Base-by-base conservation (phyloP, 2,113 vertebrate genomes). In the Paralichthys olivaceus region DNA sequence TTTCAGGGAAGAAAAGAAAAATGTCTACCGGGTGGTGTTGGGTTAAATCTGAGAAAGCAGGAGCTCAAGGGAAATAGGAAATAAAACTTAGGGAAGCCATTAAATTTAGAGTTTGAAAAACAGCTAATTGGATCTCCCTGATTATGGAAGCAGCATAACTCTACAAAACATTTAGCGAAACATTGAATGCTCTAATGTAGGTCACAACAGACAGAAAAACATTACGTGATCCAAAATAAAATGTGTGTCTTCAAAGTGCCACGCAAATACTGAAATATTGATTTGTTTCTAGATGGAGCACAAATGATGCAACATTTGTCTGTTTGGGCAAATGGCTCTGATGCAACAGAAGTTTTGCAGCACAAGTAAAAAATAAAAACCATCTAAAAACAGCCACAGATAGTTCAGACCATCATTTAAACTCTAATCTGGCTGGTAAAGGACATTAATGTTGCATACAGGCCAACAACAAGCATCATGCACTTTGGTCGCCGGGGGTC, bases 81-180 rank as follows among this genome's bases (percentile, higher is more conserved):
- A 22, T 28, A 28, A 51, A 72, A 54, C 23, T 7, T 12, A 1
- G 23, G 56, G 23, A 47, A 55, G n/a, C 28, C 13, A 65, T 69
- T 19, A 1, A 7, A 47, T 47, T 47, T 47, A 2, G 7, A 47
- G 12, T 59, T 62, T 63, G 43, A 15, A 69, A 0, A 0, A 43
- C 26, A 43, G 51, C 43, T 54, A 72, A 75, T 74, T 63, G 58
- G 45, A 49, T 17, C 45, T 17, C 12, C 12, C 37, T 11, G 79
- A 81, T 64, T 63, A 65, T 53, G 26, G 69, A 7, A 23, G 32
- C 28, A 58, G 58, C 26, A 13, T 51, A 67, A 72, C 5, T 20
- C 17, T 2, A 22, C 43, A 25, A 55, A 19, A 58, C 26, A 17
- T 58, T 19, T 6, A 28, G 15, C 19, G 60, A 15, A 75, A 23